Evolutionary conservation across 37 sponge, comb jelly and placozoan genomes (phyloP).

Genomic region (Oopsacas minuta): DNA sequence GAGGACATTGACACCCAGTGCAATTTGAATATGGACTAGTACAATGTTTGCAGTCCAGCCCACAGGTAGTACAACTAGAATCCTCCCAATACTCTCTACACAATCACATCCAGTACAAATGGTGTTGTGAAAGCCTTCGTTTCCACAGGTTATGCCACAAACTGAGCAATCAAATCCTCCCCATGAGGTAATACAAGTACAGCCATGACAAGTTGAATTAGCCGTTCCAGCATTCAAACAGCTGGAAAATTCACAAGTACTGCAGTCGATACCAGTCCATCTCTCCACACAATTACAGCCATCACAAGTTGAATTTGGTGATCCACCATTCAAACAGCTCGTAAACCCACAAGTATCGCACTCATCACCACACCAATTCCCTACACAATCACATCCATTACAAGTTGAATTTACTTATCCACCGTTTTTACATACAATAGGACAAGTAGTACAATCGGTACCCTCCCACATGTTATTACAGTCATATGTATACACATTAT

Average conservation of each 20-base stretch:
- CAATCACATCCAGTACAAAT: too few relatives aligned
- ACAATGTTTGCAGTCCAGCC: neutral
- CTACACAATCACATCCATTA: neutral
- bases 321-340: neutral
- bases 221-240: neutral
- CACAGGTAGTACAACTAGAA: too few relatives aligned
- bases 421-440: neutral
- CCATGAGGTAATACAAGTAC: neutral
- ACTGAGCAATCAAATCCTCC: neutral
- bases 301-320: neutral
- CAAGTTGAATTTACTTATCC: neutral
- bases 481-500: neutral
- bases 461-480: constrained; percentile 1
- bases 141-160: neutral
- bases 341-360: neutral
- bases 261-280: neutral
- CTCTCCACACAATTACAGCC: neutral
- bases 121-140: too few relatives aligned
- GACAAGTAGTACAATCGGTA: neutral
- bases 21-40: neutral
- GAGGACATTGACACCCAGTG: neutral
- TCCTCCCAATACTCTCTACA: too few relatives aligned
- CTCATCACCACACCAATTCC: neutral
- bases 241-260: neutral
- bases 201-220: neutral